Base-by-base conservation (phyloP, 2,797 vertebrate genomes). In the Danio aesculapii region DNA sequence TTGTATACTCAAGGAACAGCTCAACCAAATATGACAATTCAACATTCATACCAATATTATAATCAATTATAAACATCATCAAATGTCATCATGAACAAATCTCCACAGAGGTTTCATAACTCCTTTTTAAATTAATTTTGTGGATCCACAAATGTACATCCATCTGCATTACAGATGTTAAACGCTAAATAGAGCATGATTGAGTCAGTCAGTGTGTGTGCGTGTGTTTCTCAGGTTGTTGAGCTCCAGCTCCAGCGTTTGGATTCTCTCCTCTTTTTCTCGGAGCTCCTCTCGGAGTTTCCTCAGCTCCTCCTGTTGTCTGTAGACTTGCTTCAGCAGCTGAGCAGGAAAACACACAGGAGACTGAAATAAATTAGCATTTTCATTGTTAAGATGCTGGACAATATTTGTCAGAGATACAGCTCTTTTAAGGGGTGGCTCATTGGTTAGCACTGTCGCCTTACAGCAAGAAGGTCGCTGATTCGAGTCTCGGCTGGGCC, bases 311-410 rank as follows among this genome's bases (percentile, higher is more conserved):
- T 95, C 95, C 83, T 96, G 95, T 89, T 96, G 95, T 41, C 93
- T 91, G 91, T 95, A 96, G 88, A 96, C 95, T 94, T 95, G 93
- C 86, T 93, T 93, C 11, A 96, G 94, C 73, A 96, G 93, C 95
- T 96, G 30, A 30, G 30, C 30, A 30, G 30, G 30, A 30, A 30
- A 1, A 30, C 30, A 30, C 30, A 30, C 30, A 30, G 30, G 30
- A 30, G 30, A 30, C 3, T 30, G 30, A 3, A 30, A 30, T 30
- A 30, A 30, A 30, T 30, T 30, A 30, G 30, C 30, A 30, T 30
- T 30, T n/a, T 30, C 30, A 30, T 30, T 30, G 30, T 30, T 30
- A 30, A 30, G 30, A 30, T 30, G 30, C 30, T 1, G 30, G 30
- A 30, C 30, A 30, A 30, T 30, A 30, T 30, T 30, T 30, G 30